These are phyloP conservation scores for Menura novaehollandiae DNA, from an alignment of 2,113 vertebrate species.

Conservation along the genomic window DNA sequence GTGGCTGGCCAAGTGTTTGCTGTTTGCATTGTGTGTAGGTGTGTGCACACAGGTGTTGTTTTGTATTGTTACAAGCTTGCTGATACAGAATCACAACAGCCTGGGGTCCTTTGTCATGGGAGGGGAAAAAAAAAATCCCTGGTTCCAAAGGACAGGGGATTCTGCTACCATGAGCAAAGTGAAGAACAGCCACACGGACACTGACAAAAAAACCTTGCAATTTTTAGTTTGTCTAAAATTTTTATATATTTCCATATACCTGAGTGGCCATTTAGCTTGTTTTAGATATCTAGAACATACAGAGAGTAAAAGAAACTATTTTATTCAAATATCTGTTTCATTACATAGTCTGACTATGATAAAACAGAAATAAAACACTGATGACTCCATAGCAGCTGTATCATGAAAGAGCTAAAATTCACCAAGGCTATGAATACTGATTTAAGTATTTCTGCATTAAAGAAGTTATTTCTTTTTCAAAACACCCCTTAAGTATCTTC, in stretches of 20 bases:
- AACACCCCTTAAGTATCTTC: background rate
- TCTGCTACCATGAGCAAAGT: background rate
- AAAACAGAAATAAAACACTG: background rate
- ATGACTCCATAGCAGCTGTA: background rate
- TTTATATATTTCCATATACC: background rate
- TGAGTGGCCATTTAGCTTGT: background rate
- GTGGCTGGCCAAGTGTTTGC: background rate
- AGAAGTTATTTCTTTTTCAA: background rate
- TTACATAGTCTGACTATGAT: background rate
- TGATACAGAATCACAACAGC: background rate
- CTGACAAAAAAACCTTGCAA: background rate
- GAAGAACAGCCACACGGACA: background rate
- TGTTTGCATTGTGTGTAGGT: accelerated
- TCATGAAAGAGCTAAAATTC: background rate
- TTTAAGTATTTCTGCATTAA: background rate
- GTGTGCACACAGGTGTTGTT: background rate
- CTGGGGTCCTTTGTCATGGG: background rate
- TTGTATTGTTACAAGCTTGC: background rate
- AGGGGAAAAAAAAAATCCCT: background rate
- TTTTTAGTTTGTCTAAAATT: background rate
- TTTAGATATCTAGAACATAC: background rate
- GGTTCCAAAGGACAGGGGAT: background rate
- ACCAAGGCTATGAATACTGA: background rate
- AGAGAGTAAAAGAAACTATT: background rate
- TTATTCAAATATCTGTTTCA: background rate